phyloP scores from a whole-genome alignment of 2,113 vertebrate species.

The Periophthalmodon schlosseri region DNA sequence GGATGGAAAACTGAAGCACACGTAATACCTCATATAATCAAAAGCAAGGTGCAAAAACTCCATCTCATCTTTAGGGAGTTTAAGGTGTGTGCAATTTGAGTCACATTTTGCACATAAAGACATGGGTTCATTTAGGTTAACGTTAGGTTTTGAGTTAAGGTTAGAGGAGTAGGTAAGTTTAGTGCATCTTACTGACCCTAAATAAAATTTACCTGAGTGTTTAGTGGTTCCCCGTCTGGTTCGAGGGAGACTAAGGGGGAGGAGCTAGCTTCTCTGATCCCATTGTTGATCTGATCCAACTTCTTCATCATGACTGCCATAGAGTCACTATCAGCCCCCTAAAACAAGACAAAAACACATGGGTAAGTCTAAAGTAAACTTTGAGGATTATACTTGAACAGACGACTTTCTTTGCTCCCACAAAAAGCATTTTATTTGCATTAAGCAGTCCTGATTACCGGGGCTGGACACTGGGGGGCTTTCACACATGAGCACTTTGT shows the following conservation, averaged over 20 bases:
- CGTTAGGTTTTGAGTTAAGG: neutral
- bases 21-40: no score
- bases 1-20: no score
- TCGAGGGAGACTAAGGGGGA: slow-evolving; percentile 56
- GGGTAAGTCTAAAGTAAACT: slow-evolving; percentile 12
- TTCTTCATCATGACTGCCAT: slow-evolving; percentile 81
- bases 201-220: slow-evolving; percentile 27
- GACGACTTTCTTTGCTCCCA: slow-evolving; percentile 7
- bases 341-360: slow-evolving; percentile 22
- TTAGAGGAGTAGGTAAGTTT: neutral
- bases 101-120: neutral
- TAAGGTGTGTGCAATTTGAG: no score
- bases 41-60: no score
- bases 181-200: neutral
- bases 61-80: no score
- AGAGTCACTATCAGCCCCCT: slow-evolving; percentile 71
- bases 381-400: slow-evolving; percentile 18
- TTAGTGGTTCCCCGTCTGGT: slow-evolving; percentile 52
- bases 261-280: slow-evolving; percentile 72
- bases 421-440: slow-evolving; percentile 12
- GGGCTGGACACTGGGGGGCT: slow-evolving; percentile 9
- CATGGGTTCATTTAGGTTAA: neutral
- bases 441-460: slow-evolving; percentile 33
- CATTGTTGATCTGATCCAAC: slow-evolving; percentile 78
- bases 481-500: slow-evolving; percentile 28